Evolutionary conservation across 2,113 vertebrate genomes (phyloP), one percentile per base, ranked within the genome.

Genomic region (Mellivora capensis): DNA sequence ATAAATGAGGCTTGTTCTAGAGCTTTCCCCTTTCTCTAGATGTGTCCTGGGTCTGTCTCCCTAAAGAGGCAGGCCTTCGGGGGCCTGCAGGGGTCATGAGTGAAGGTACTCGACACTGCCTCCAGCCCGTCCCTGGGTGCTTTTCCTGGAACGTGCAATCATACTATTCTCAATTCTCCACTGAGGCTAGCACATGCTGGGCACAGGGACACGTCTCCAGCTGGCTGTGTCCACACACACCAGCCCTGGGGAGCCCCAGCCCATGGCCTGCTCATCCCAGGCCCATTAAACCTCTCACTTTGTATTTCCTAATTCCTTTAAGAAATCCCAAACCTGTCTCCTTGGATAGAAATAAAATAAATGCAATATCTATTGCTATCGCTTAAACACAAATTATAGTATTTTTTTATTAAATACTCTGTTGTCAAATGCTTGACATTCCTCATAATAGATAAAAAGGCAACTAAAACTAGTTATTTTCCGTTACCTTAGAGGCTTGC

Each of bases 351-450:
- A 98, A 97, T 98, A 97, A 98, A 98, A 97, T 98, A 98, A 98
- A 98, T 95, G 97, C 95, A 97, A 97, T 98, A 98, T 98, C 98
- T 95, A 98, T 98, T 98, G 97, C 98, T 94, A 98, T 97, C 79
- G 31, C 97, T 98, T 98, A 98, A 97, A 97, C 96, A 98, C 97
- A 98, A 98, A 98, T 98, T 98, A 98, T 95, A 97, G 97, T 97
- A 98, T 97, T 97, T 98, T 98, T 98, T 98, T 98, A 98, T 98
- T 98, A 98, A 98, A 98, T 98, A 98, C 93, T 98, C 92, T 95
- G 95, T 98, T 98, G 98, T 98, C 98, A 98, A 97, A 96, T 96
- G 94, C 96, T 97, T 98, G 98, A 98, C 98, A 98, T 95, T 97
- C 96, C 83, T 98, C 96, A 97, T 98, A 98, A 98, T 94, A 97